These are phyloP conservation scores for Grammomys surdaster DNA, from an alignment of 2,113 vertebrate genomes.

Conservation along the genomic window DNA sequence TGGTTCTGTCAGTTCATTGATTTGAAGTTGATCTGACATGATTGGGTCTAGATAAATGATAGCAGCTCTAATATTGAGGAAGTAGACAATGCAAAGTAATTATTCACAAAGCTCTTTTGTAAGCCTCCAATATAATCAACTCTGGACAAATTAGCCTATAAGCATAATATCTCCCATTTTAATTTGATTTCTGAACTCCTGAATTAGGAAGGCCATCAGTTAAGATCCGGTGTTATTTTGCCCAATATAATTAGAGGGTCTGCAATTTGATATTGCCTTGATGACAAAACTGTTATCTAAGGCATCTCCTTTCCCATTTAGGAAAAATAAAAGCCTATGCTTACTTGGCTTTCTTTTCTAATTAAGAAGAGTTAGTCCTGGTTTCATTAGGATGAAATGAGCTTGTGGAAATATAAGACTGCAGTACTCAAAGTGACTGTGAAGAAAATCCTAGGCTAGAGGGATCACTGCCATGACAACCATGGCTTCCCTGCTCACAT, in stretches of 20 bases:
- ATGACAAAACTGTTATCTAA: slow-evolving; percentile 82
- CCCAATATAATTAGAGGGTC: slow-evolving; percentile 84
- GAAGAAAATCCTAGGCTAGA: neutral
- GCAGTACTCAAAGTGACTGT: slow-evolving; percentile 5
- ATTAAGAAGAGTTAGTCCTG: slow-evolving; percentile 71
- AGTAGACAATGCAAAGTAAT: slow-evolving; percentile 83
- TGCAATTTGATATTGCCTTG: slow-evolving; percentile 86
- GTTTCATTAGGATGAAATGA: slow-evolving; percentile 53
- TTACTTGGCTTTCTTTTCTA: slow-evolving; percentile 75
- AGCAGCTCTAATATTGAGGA: slow-evolving; percentile 82
- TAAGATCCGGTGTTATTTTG: slow-evolving; percentile 85
- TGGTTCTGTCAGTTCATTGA: slow-evolving; percentile 78
- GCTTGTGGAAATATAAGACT: slow-evolving; percentile 33
- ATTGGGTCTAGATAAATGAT: slow-evolving; percentile 81
- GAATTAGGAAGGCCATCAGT: slow-evolving; percentile 86
- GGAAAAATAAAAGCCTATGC: slow-evolving; percentile 69
- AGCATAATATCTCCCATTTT: slow-evolving; percentile 81
- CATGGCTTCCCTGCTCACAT: fast-evolving
- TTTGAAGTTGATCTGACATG: slow-evolving; percentile 82
- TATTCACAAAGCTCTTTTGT: slow-evolving; percentile 79
- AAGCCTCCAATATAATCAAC: slow-evolving; percentile 78
- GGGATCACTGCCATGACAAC: neutral
- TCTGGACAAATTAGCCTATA: slow-evolving; percentile 62
- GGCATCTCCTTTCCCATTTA: slow-evolving; percentile 80
- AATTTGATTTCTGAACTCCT: slow-evolving; percentile 86